phyloP scores from a whole-genome alignment of 1,140 invertebrate species.

The Drosophila burlai region DNA sequence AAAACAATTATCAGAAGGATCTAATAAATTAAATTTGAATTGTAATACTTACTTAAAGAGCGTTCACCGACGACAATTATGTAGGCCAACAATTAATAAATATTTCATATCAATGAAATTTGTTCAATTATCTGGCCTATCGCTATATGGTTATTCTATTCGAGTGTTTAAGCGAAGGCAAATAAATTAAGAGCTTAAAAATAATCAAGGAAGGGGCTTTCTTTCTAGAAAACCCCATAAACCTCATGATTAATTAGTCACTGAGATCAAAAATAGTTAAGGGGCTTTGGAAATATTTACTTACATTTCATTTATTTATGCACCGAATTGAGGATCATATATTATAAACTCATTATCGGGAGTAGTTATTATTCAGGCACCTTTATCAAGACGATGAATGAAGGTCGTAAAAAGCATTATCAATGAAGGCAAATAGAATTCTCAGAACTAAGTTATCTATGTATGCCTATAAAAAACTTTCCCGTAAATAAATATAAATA shows the following conservation, averaged over 20 bases:
- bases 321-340: not conserved
- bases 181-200: conserved; percentile 1
- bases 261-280: not conserved
- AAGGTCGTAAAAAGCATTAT: not conserved
- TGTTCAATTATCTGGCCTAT: not conserved
- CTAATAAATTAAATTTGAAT: not conserved
- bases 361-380: conserved; percentile 1
- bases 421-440: not conserved
- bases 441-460: not conserved
- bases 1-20: not conserved
- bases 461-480: too few relatives aligned
- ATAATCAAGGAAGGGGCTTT: not conserved
- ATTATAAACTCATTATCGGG: not conserved
- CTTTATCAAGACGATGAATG: not conserved
- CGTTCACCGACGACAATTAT: not conserved
- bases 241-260: not conserved
- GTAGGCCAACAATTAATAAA: not conserved
- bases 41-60: not conserved
- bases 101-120: not conserved
- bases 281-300: not conserved
- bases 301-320: too few relatives aligned
- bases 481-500: not conserved
- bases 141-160: not conserved
- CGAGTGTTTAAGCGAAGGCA: not conserved
- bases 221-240: not conserved